Percentiles rank a stretch among this genome's conserved stretches.
These are phyloP conservation scores for Tragelaphus buxtoni DNA, from an alignment of 2,113 vertebrate genomes.

Conservation along the genomic window DNA sequence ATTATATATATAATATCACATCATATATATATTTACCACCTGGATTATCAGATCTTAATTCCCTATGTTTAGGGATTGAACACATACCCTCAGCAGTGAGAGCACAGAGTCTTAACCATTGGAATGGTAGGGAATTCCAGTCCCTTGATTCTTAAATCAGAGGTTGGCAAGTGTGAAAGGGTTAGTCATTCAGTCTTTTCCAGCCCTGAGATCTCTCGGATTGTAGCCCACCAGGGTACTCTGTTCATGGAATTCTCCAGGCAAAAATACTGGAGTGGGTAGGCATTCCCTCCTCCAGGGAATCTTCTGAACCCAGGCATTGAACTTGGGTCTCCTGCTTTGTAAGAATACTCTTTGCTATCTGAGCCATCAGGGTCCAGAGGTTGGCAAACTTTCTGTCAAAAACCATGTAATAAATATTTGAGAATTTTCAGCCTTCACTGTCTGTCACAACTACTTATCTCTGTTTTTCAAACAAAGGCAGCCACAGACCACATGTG, in stretches of 20 bases:
- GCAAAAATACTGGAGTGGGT: neutral
- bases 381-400: neutral
- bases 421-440: neutral
- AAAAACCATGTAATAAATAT: neutral
- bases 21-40: neutral
- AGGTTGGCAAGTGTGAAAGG: neutral
- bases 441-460: neutral
- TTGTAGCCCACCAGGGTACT: neutral
- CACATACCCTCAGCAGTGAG: neutral
- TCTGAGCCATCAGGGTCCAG: neutral
- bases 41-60: neutral
- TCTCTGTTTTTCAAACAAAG: neutral
- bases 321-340: neutral
- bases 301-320: neutral
- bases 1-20: neutral
- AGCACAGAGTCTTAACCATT: neutral
- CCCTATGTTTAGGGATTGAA: neutral
- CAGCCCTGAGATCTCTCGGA: neutral
- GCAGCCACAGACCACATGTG: neutral
- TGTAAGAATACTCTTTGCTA: neutral
- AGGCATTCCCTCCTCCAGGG: neutral
- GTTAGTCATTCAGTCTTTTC: neutral
- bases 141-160: neutral
- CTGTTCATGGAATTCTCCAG: neutral
- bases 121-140: neutral